Conservation (phyloP, 2,888 invertebrate genomes). For the Rhingia rostrata region DNA sequence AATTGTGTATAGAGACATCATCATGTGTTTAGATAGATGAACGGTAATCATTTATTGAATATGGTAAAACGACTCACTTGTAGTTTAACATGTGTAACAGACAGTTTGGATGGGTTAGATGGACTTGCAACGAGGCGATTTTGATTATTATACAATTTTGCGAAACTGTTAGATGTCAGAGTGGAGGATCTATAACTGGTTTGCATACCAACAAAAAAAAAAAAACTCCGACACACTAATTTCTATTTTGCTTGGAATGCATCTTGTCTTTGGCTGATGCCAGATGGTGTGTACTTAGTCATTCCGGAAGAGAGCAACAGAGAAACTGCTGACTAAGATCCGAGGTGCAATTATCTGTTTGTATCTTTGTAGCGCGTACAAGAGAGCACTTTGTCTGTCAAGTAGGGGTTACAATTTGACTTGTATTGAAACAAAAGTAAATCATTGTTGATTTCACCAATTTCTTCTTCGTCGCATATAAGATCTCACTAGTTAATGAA, state of each 20-base stretch:
- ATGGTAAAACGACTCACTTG: slow-evolving; percentile 4
- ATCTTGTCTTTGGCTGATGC: slow-evolving; percentile 19
- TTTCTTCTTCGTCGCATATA: not conserved
- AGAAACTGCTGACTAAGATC: slow-evolving; percentile 26
- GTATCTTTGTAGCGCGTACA: not conserved
- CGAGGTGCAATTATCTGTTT: slow-evolving; percentile 61
- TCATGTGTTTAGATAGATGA: slow-evolving; percentile 4
- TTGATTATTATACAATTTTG: slow-evolving; percentile 70
- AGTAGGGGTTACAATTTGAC: slow-evolving; percentile 44
- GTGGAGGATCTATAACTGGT: slow-evolving; percentile 45
- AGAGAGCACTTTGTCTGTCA: slow-evolving; percentile 52
- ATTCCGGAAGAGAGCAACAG: not conserved
- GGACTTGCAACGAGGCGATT: slow-evolving; percentile 45
- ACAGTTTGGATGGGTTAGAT: slow-evolving; percentile 27
- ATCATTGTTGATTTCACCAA: slow-evolving; percentile 33
- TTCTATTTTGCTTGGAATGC: slow-evolving; percentile 68
- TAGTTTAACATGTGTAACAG: slow-evolving; percentile 19
- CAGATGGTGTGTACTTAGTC: slow-evolving; percentile 48
- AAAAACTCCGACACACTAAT: slow-evolving; percentile 57
- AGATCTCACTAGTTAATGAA: slow-evolving; percentile 15
- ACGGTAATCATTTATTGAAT: not conserved
- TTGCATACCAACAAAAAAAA: slow-evolving; percentile 26
- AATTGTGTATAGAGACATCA: slow-evolving; percentile 41
- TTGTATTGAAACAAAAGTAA: slow-evolving; percentile 42
- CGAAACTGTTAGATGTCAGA: slow-evolving; percentile 63